Conservation (phyloP, 2,113 vertebrate species). For the Tautogolabrus adspersus region DNA sequence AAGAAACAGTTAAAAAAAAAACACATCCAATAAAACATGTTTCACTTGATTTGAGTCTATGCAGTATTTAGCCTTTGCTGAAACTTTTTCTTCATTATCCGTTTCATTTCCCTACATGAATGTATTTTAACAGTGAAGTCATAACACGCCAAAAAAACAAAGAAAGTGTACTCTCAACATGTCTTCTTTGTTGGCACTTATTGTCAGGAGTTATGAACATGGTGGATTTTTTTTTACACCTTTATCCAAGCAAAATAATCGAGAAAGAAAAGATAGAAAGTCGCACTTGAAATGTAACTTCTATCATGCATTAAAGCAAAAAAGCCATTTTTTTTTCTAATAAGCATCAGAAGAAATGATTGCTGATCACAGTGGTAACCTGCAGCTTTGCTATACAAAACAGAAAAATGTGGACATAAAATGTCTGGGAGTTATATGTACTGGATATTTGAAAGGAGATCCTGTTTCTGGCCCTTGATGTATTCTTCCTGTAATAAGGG, state of each 20-base stretch:
- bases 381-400: background rate
- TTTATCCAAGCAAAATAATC: background rate
- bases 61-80: background rate
- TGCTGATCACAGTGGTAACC: background rate
- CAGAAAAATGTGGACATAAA: background rate
- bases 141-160: background rate
- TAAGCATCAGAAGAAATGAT: background rate
- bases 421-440: background rate
- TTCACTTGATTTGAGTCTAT: background rate
- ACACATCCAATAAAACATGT: background rate
- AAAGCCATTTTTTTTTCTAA: background rate
- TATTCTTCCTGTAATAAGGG: background rate
- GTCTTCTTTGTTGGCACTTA: too few relatives aligned
- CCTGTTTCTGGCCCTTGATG: too few relatives aligned
- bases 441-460: background rate
- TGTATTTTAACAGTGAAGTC: background rate
- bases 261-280: background rate
- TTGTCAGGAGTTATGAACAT: background rate
- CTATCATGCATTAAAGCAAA: too few relatives aligned
- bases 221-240: background rate
- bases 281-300: background rate
- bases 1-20: background rate
- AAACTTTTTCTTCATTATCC: too few relatives aligned
- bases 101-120: too few relatives aligned
- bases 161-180: background rate